Evolutionary conservation across 2,797 vertebrate species (phyloP), one percentile per base, ranked within the genome.

Genomic region (Molossus alvarezi): DNA sequence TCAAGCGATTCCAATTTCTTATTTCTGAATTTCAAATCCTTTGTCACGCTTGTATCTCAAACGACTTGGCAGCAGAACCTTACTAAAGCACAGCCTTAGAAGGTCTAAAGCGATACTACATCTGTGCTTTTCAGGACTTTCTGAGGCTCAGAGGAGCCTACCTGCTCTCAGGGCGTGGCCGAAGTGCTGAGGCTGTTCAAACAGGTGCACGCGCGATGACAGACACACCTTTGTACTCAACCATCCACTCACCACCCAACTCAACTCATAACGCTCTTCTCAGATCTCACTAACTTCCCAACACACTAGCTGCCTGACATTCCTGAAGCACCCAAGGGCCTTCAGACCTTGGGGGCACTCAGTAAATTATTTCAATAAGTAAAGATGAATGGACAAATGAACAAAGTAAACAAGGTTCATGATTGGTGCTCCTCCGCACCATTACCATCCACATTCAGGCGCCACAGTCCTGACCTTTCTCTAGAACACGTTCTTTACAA

Each of bases 21-120:
- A 6, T 82, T 92, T 75, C 29, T 84, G 60, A 81, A 77, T 88
- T 96, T 90, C 55, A 90, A 82, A 89, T 69, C 6, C n/a, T 94
- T 89, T 88, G 33, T 83, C 48, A 93, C 1, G 0, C 20, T 89
- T 79, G 23, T 75, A 72, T 55, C 15, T 25, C 77, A 87, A 72
- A 72, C 5, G 4, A 80, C 10, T 23, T 88, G 79, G 48, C 53
- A 76, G 33, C 8, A 10, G 71, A 57, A 25, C 73, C 64, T 88
- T 76, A 93, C 2, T 53, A 51, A 85, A 82, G 13, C 18, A 18
- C 5, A 76, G 55, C 23, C n/a, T 58, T 37, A 5, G 27, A 33
- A 76, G 7, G 20, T 60, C 65, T 65, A 82, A 71, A 88, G 60
- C 33, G 75, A 9, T 23, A 79, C 45, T 33, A 55, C 1, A 10